phyloP scores from a whole-genome alignment of 2,797 vertebrate species.

The Poeciliopsis turneri region DNA sequence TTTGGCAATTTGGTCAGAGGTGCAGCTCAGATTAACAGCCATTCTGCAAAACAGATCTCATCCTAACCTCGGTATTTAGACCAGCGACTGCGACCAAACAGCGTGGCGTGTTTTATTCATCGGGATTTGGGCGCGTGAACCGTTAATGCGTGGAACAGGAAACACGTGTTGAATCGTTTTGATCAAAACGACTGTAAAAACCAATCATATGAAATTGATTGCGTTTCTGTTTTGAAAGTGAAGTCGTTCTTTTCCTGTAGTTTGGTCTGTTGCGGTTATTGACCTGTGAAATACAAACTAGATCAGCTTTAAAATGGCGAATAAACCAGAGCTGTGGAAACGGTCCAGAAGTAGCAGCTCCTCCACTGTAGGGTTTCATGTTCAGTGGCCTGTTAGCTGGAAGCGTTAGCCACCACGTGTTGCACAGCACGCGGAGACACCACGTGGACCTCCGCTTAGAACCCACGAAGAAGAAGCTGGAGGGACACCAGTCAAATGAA shows the following conservation, averaged over 20 bases:
- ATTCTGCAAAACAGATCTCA: neutral
- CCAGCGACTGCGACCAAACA: neutral
- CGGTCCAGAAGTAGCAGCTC: neutral
- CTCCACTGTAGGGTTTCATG: neutral
- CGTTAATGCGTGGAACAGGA: neutral
- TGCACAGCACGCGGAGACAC: constrained; percentile 49
- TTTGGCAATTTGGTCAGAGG: neutral
- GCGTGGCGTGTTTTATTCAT: neutral
- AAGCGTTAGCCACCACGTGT: constrained; percentile 20
- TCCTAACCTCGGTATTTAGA: neutral
- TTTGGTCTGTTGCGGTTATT: neutral
- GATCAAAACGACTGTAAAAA: neutral
- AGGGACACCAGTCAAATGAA: too few species aligned
- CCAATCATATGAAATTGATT: neutral
- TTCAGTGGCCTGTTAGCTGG: constrained; percentile 7
- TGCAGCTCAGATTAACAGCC: neutral
- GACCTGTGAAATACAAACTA: neutral
- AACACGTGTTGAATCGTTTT: neutral
- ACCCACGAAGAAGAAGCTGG: neutral
- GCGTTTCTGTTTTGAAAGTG: neutral
- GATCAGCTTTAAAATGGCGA: neutral
- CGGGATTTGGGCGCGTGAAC: neutral
- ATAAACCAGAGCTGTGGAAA: neutral
- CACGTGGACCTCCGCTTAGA: constrained; percentile 46
- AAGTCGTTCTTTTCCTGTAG: too few species aligned